Evolutionary conservation across 2,113 vertebrate species (phyloP), one percentile per base, ranked within the genome.

Genomic region (Anguilla rostrata): DNA sequence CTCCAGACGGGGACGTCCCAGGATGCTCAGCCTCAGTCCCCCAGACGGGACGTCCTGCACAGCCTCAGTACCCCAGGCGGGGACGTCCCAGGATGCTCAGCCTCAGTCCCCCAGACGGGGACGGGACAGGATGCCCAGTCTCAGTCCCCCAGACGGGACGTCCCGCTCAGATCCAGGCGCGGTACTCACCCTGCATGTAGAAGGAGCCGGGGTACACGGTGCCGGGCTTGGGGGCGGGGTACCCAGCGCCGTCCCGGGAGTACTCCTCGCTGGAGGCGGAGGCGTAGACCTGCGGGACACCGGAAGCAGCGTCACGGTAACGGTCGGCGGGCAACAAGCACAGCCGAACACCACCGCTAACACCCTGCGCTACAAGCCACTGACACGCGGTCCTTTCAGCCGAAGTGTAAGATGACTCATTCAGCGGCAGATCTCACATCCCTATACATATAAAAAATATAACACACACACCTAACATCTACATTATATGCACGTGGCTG

Each of bases 251-350:
- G 87, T 99, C 98, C 92, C 98, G 96, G 92, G 95, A 89, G 89
- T 97, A 99, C 91, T 99, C 98, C 0, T 99, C 98, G 89, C 97
- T 96, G 93, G 98, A 98, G 93, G 97, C 97, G 88, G 98, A 95
- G 22, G 97, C 97, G 91, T 99, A 99, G 87, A 99, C 98, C 98
- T 99, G 91, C 46, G 0, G 57, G 43, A 90, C 66, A 79, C 88
- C 92, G 16, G 6, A 8, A 4, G 1, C n/a, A 14, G 71, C 11
- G 71, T 29, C 71, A 11, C n/a, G 34, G 71, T 75, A 14, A 34
- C 26, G 29, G 9, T 5, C 49, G 1, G 49, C n/a, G 12, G n/a
- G n/a, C 71, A 12, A 11, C 34, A 34, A 3, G 71, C 34, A 75
- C 71, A 75, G 26, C 11, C 2, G 12, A 53, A 12, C n/a, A 34